Percentiles rank a stretch among this genome's conserved stretches.
These are phyloP conservation scores for Platalea minor DNA, from an alignment of 2,797 vertebrate genomes.

Conservation along the genomic window DNA sequence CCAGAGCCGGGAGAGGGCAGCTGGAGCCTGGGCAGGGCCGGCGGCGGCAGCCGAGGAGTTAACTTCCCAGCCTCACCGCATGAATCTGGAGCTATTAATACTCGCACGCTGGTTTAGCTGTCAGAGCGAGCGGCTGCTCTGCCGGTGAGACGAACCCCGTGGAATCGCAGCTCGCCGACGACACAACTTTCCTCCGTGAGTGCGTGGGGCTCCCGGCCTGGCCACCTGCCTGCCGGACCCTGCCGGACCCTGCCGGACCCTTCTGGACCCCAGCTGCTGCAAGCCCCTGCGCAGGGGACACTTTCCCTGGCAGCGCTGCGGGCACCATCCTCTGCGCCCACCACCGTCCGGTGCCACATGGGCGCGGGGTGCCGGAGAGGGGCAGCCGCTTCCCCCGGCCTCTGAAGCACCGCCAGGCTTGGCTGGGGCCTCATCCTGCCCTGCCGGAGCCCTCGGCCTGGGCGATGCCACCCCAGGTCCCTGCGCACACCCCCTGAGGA, in stretches of 20 bases:
- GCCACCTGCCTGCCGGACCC: not conserved
- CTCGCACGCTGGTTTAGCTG: conserved; percentile 69
- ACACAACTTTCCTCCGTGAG: conserved; percentile 55
- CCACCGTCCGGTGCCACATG: not conserved
- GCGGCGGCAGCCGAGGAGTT: conserved; percentile 70
- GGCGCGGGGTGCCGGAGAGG: accelerated
- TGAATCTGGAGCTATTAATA: conserved; percentile 82
- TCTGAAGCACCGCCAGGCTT: not conserved
- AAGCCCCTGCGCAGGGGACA: not conserved
- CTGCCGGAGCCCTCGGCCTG: accelerated
- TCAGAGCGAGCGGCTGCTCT: conserved; percentile 66
- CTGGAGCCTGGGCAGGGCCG: not conserved
- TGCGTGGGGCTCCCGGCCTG: not conserved
- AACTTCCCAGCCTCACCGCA: conserved; percentile 67
- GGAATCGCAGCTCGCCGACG: conserved; percentile 1
- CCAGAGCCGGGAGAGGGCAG: not conserved
- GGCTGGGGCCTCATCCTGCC: not conserved
- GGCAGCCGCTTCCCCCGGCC: not conserved
- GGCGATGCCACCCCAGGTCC: not conserved
- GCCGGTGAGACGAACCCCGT: not conserved
- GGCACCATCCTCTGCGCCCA: not conserved
- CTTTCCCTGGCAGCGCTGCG: not conserved
- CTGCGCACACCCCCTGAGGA: not conserved
- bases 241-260: not conserved
- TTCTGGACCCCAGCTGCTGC: not conserved